Evolutionary conservation across 2,888 invertebrate genomes (phyloP), one percentile per base, ranked within the genome.

Genomic region (Chloroclystis v-ata): DNA sequence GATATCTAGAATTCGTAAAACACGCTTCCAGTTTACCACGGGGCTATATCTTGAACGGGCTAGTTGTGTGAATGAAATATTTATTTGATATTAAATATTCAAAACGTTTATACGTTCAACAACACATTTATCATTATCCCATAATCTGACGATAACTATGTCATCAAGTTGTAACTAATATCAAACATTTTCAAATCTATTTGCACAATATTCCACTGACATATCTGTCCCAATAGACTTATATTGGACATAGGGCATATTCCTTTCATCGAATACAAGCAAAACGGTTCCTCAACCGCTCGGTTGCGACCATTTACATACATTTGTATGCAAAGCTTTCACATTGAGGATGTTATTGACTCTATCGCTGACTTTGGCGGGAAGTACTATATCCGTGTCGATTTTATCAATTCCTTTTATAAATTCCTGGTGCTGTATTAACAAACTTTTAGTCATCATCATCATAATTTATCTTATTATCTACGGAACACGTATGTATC

Each of bases 291-390:
- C 26, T 35, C 43, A 47, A 43, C 40, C 11, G 30, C 26, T 29
- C 28, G 25, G 43, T 28, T 35, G 28, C 25, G 40, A 41, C 16
- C 29, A 49, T 49, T 44, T 44, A 49, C 44, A 49, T 37, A 49
- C 40, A 37, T 49, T 37, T 41, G 49, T 49, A 44, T 49, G 44
- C 49, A 49, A 49, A 49, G 49, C 44, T 41, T 44, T 41, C 49
- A 41, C 44, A 49, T 44, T 44, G 37, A 43, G 37, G 48, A 40
- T 35, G 43, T 37, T 40, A 43, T 35, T 20, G 35, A 20, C 20
- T 32, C 16, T 20, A 28, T 39, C 35, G 39, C 39, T 32, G 40
- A 44, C 37, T 40, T 40, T 29, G 37, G 38, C 43, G 38, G 32
- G 14, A 32, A 39, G 33, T 25, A 9, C 28, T 28, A 29, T 43